phyloP scores from a whole-genome alignment of 2,113 vertebrate species.

The Pteruthius melanotis region DNA sequence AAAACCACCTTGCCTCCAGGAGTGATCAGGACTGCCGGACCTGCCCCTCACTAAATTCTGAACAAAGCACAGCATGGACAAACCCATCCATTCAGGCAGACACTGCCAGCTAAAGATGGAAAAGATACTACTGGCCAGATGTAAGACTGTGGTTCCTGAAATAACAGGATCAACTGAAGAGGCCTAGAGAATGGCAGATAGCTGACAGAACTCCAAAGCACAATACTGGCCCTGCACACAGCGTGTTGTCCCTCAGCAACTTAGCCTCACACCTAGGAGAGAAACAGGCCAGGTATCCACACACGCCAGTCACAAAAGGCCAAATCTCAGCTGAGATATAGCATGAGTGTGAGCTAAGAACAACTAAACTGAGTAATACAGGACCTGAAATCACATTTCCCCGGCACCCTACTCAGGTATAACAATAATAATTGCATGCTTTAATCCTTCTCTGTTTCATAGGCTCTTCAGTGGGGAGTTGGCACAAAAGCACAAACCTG shows the following conservation, averaged over 20 bases:
- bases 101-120: neutral
- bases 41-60: neutral
- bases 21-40: neutral
- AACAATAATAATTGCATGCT: neutral
- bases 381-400: neutral
- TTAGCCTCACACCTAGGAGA: neutral
- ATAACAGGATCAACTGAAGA: neutral
- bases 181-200: neutral
- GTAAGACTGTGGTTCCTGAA: neutral
- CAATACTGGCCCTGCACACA: neutral
- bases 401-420: accelerated
- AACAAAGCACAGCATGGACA: neutral
- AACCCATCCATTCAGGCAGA: neutral
- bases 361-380: neutral
- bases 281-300: neutral
- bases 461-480: neutral
- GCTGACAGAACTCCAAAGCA: neutral
- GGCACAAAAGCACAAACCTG: neutral
- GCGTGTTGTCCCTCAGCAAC: neutral
- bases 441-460: neutral
- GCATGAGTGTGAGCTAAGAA: neutral
- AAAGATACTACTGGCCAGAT: neutral
- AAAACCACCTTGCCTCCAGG: neutral
- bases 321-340: neutral
- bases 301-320: neutral